These are phyloP conservation scores for Anarsia innoxiella DNA, from an alignment of 2,888 invertebrate species.

Conservation along the genomic window DNA sequence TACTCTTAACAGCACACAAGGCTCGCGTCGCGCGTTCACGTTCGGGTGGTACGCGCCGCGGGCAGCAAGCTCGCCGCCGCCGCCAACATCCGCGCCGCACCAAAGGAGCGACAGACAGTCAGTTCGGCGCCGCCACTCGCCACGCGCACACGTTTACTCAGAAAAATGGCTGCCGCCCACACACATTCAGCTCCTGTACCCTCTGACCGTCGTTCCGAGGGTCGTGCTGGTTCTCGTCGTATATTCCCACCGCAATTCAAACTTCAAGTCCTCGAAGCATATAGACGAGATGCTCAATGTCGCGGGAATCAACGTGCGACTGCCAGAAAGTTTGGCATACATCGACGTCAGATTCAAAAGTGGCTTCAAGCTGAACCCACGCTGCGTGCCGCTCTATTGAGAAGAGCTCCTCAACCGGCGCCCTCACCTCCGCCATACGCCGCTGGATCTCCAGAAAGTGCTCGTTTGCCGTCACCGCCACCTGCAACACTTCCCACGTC, in stretches of 20 bases:
- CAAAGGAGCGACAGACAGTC: slow-evolving; percentile 58
- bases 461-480: slow-evolving; percentile 62
- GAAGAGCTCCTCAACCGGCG: slow-evolving; percentile 64
- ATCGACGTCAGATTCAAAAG: slow-evolving; percentile 92
- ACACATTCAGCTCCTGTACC: slow-evolving; percentile 64
- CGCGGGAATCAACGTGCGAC: slow-evolving; percentile 93
- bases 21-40: slow-evolving; percentile 67
- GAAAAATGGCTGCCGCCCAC: slow-evolving; percentile 64
- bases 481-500: slow-evolving; percentile 39
- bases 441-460: slow-evolving; percentile 61
- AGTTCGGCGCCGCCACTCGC: slow-evolving; percentile 70
- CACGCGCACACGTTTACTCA: slow-evolving; percentile 56
- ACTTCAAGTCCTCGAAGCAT: slow-evolving; percentile 90
- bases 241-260: slow-evolving; percentile 94
- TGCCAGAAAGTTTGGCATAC: slow-evolving; percentile 92
- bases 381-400: slow-evolving; percentile 81
- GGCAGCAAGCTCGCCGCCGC: slow-evolving; percentile 49
- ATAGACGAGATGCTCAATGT: slow-evolving; percentile 89
- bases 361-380: slow-evolving; percentile 91
- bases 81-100: slow-evolving; percentile 61
- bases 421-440: slow-evolving; percentile 66
- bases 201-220: slow-evolving; percentile 68
- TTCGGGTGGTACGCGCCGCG: slow-evolving; percentile 51
- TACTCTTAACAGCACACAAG: slow-evolving; percentile 33
- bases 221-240: slow-evolving; percentile 85